Evolutionary conservation across 2,888 invertebrate genomes (phyloP), one percentile per base, ranked within the genome.

Genomic region (Crepidodera aurea): DNA sequence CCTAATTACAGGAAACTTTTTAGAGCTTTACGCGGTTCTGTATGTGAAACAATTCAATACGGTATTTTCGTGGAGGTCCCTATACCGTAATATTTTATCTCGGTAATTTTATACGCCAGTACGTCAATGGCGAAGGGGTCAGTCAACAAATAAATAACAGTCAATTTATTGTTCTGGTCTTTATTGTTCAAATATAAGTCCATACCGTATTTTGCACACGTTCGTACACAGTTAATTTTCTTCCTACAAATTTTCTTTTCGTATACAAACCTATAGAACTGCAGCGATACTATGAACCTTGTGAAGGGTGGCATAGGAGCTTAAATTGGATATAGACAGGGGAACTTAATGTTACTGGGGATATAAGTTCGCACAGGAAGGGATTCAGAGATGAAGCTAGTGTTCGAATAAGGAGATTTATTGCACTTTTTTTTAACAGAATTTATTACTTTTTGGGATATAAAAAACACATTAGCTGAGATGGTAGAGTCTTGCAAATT

Each of bases 161-260:
- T 70, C 71, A 70, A 70, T 71, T 70, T 71, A 66, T 70, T 65
- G 62, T 65, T 66, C 65, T 61, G 55, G 54, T 63, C 51, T 64
- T 64, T 60, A 66, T 69, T 70, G 70, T 69, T 66, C 70, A 70
- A 70, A 71, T 67, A 71, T 69, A 66, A 67, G 67, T 61, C 64
- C 60, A 64, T 67, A 60, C 32, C 57, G 65, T 65, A 73, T 74
- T 70, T 70, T 68, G 59, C 55, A 64, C 75, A 74, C 75, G 74
- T 75, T 65, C 65, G 56, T 67, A 68, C 67, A 71, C 73, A 73
- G 73, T 74, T 75, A 75, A 75, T 75, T 75, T 74, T 68, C 72
- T 65, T 69, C 59, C 63, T 64, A 66, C 68, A 68, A 68, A 66
- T 68, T 68, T 62, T 65, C 40, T 59, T 58, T 67, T 65, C 54